phyloP scores from a whole-genome alignment of 2,113 vertebrate genomes.

The Misgurnus anguillicaudatus region DNA sequence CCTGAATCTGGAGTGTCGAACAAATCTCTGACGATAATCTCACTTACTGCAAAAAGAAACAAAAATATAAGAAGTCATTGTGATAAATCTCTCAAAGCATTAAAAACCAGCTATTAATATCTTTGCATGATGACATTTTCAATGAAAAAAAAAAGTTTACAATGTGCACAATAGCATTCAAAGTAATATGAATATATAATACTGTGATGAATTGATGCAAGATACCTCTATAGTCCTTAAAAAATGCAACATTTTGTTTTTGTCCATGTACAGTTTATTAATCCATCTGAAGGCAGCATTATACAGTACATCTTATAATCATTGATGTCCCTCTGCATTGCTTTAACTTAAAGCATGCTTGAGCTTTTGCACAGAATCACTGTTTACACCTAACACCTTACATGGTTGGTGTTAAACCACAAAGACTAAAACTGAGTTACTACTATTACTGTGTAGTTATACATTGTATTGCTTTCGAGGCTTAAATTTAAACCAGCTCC shows the following conservation, averaged over 20 bases:
- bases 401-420: conserved; percentile 21
- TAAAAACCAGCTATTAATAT: no score
- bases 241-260: no score
- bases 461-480: not conserved
- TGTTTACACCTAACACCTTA: not conserved
- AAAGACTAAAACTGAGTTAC: not conserved
- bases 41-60: conserved; percentile 65
- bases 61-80: not conserved
- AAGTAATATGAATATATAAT: no score
- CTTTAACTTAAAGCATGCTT: not conserved
- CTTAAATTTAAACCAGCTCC: not conserved
- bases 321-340: not conserved
- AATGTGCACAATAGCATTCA: no score
- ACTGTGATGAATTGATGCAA: no score
- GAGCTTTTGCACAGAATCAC: not conserved
- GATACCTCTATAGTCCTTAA: no score
- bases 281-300: conserved; percentile 26
- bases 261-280: no score
- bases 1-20: conserved; percentile 50
- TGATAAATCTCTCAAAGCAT: no score
- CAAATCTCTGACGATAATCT: conserved; percentile 74
- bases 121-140: no score
- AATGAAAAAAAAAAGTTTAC: no score
- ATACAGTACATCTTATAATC: not conserved
- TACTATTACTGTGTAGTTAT: not conserved